Base-by-base conservation (phyloP, 92 coral and sea anemone genomes). In the Bergia puertoricense region DNA sequence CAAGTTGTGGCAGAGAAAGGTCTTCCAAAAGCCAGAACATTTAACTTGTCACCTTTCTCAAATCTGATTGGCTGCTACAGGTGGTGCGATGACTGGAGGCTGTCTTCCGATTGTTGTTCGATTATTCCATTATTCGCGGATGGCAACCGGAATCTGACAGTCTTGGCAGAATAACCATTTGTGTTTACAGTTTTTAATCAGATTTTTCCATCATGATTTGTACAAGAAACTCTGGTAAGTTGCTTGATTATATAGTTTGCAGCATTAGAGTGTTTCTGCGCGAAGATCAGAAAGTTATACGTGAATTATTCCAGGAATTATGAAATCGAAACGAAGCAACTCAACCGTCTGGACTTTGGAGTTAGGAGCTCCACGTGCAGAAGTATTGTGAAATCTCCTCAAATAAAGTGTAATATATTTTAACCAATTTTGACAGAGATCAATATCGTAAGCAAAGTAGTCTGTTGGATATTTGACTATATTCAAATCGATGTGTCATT, bases 11-110 rank as follows among this genome's bases (percentile, higher is more conserved):
- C 57, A 20, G 81, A 77, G 81, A 77, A 45, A 77, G 81, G 45
- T 20, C 11, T 16, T 3, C 15, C 15, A 13, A 30, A 14, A 4
- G 18, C 0, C 59, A 30, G 81, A 9, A 44, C 6, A 0, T 22
- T 2, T 41, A 75, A n/a, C 39, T 23, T 22, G n/a, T 20, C 81
- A 77, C 37, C 16, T 77, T 43, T 7, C 81, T 77, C 7, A 59
- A 59, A 1, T 42, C 81, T 77, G 81, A 77, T 77, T 77, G 81
- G 81, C 62, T 77, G 81, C 54, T 77, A 59, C 37, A 2, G 81
- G 81, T 77, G 81, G 81, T 36, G 81, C 81, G 81, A 77, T 14
- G 20, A 43, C 57, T 77, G 81, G 15, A 74, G 30, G 57, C 37
- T 30, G 18, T 77, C 81, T 43, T 42, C 30, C 81, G 81, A 77